Base-by-base conservation (phyloP, 2,113 vertebrate genomes). In the Larimichthys polyactis region DNA sequence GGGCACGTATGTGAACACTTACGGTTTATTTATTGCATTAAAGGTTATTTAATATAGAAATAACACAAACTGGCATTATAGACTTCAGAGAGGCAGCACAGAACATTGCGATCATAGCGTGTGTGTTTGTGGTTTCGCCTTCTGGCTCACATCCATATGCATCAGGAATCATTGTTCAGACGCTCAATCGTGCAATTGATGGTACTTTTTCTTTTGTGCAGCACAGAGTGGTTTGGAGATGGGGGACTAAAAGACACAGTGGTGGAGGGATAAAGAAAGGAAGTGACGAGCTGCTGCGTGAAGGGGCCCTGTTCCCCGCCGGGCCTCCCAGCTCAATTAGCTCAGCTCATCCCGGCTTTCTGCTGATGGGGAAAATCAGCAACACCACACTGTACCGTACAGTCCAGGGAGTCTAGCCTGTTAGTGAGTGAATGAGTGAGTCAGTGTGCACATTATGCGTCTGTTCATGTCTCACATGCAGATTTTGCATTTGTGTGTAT, bases 291-390 rank as follows among this genome's bases (percentile, higher is more conserved):
- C 67, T 32, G 17, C 67, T 72, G 86, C 67, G 84, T 79, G 73
- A 85, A 90, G 93, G 89, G 89, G 79, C 85, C 83, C 20, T 5
- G 78, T 76, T 89, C 85, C 87, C 87, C 71, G 82, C 85, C 79
- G 89, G 91, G 89, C 86, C 88, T 94, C 93, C 92, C 91, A 92
- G 90, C 91, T 93, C 94, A 94, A 95, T 95, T 94, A 95, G 90
- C 93, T 93, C 83, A 77, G 90, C 92, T 92, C 91, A 85, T 89
- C 92, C 86, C 78, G 51, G 91, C 90, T 93, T 94, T 95, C 89
- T 94, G 93, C 94, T 94, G 92, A 94, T 93, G 90, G 86, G 83
- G 80, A 90, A 20, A 93, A 90, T 92, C 91, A 87, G 89, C 87
- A 76, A 66, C 78, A 59, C 80, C 84, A 81, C 69, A 81, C 84